Conservation (phyloP, 2,113 vertebrate species). For the Archilochus colubris region DNA sequence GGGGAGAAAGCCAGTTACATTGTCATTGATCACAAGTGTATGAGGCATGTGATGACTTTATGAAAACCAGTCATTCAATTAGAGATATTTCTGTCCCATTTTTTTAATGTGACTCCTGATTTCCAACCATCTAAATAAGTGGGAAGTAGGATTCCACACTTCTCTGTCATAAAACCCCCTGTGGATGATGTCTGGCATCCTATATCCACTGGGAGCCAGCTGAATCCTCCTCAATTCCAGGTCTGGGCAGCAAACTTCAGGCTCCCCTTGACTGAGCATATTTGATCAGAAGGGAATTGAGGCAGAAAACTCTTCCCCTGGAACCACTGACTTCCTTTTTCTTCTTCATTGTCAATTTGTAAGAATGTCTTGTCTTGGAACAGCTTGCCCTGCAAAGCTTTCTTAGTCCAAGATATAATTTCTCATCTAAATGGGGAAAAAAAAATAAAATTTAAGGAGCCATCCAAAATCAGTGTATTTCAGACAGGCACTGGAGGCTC, state of each 20-base stretch:
- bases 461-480: not conserved
- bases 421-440: too few species aligned
- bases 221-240: not conserved
- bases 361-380: not conserved
- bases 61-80: not conserved
- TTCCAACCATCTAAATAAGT: not conserved
- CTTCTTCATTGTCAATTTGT: not conserved
- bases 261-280: not conserved
- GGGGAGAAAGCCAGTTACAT: fast-evolving
- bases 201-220: not conserved
- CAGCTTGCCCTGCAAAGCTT: not conserved
- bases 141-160: not conserved
- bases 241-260: not conserved
- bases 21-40: not conserved
- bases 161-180: not conserved
- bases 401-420: not conserved
- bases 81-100: not conserved
- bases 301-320: not conserved
- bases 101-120: not conserved
- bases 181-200: not conserved
- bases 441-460: not conserved
- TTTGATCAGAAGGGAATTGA: not conserved
- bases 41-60: not conserved
- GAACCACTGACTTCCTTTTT: not conserved
- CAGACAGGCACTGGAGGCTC: not conserved